phyloP scores from a whole-genome alignment of 2,797 vertebrate genomes.

The Decapterus maruadsi region DNA sequence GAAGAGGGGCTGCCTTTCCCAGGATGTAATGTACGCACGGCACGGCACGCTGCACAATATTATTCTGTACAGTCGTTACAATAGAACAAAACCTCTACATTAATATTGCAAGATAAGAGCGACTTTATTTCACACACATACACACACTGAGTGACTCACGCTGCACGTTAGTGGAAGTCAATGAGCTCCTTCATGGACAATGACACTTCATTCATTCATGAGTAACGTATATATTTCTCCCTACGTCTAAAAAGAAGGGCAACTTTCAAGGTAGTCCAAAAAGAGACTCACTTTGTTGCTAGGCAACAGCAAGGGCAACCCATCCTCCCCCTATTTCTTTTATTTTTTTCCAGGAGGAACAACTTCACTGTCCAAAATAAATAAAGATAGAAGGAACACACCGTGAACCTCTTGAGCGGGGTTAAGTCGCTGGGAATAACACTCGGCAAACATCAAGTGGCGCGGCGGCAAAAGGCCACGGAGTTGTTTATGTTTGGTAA shows the following conservation, averaged over 20 bases:
- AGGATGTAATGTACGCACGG: slow-evolving; percentile 15
- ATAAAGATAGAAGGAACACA: slow-evolving; percentile 65
- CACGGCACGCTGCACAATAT: not conserved
- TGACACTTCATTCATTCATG: slow-evolving; percentile 8
- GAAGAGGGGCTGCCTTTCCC: slow-evolving; percentile 35
- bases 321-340: not conserved
- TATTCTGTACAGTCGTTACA: not conserved
- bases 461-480: slow-evolving; percentile 36
- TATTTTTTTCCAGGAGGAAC: slow-evolving; percentile 53
- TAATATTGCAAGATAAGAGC: not conserved
- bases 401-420: slow-evolving; percentile 62
- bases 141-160: not conserved
- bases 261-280: slow-evolving; percentile 45
- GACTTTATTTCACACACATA: not conserved
- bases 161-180: no score
- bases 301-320: slow-evolving; percentile 80
- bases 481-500: slow-evolving; percentile 33
- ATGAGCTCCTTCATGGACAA: not conserved
- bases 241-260: slow-evolving; percentile 18
- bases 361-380: slow-evolving; percentile 70
- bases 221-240: slow-evolving; percentile 17
- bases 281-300: slow-evolving; percentile 80
- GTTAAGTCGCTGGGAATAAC: slow-evolving; percentile 67
- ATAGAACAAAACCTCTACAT: slow-evolving; percentile 7
- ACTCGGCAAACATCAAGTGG: slow-evolving; percentile 54